These are phyloP conservation scores for Rhynchotus rufescens DNA, from an alignment of 2,797 vertebrate species.

Conservation along the genomic window DNA sequence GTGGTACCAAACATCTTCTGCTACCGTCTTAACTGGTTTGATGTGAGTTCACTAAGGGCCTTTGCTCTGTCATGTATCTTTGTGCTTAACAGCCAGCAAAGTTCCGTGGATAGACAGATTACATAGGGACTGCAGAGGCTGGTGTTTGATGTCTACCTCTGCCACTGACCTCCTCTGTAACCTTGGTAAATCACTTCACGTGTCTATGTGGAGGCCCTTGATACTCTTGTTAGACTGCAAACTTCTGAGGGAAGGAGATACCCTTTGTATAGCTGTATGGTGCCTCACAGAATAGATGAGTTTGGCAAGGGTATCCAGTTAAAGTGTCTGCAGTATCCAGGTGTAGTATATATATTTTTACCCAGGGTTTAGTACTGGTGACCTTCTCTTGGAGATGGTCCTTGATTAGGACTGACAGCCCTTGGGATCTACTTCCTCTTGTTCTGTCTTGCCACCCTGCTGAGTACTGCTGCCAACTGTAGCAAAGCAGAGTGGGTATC, in stretches of 20 bases:
- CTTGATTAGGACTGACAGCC: not conserved
- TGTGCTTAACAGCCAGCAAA: slow-evolving; percentile 29
- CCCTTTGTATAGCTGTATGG: not conserved
- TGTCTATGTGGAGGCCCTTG: rapidly evolving
- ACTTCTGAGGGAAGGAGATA: slow-evolving; percentile 7
- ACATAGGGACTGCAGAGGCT: not conserved
- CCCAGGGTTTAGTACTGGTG: not conserved
- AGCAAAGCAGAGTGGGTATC: not conserved
- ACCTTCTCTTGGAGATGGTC: not conserved
- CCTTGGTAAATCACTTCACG: not conserved
- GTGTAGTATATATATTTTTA: not conserved
- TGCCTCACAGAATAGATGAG: not conserved
- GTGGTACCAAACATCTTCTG: not conserved
- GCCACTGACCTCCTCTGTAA: slow-evolving; percentile 5
- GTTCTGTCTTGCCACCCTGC: not conserved
- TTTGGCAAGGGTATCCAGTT: not conserved
- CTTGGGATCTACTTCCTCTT: not conserved
- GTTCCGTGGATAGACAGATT: not conserved
- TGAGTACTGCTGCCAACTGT: not conserved
- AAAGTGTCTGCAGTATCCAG: not conserved
- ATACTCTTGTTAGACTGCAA: not conserved
- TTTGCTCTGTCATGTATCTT: not conserved
- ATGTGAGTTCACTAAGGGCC: slow-evolving; percentile 39
- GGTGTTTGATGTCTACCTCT: not conserved
- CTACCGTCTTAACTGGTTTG: slow-evolving; percentile 21